Base-by-base conservation (phyloP, 2,113 vertebrate genomes). In the Terrapene triunguis region DNA sequence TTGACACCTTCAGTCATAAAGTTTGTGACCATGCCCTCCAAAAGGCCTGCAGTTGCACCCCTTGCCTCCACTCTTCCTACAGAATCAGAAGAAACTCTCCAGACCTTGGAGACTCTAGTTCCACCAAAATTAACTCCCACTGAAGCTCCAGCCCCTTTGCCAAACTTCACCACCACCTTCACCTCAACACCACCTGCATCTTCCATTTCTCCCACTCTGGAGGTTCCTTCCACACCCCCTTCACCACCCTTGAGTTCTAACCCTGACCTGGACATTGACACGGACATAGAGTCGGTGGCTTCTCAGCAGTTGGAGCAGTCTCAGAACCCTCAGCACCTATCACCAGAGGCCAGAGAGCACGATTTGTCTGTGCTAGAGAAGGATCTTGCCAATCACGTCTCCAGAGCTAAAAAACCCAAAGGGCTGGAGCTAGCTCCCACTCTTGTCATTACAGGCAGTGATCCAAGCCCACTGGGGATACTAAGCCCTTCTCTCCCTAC, bases 401-500 rank as follows among this genome's bases (percentile, higher is more conserved):
- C 98, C 65, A 99, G 99, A 82, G 98, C 98, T 3, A 99, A 99
- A 95, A 99, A 99, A 55, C 99, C 99, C 59, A 99, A 99, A 97
- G 98, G 99, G 79, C 96, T 99, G 96, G 99, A 99, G 97, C 97
- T 99, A 97, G 99, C 99, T 1, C 99, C 99, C 1, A 98, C 99
- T 29, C 97, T 99, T 27, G 98, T 99, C 90, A 99, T 99, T 96
- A 99, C 99, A 2, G 97, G 99, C 96, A 99, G 99, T 0, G 99
- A 99, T 85, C 98, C 99, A 1, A 99, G 99, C 84, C 99, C 99
- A 0, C 97, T 99, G 98, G 99, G 99, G 48, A 98, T 99, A 69
- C 98, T 99, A 92, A 99, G 99, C 84, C 99, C 99, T 10, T 99
- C 99, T 4, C 98, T 99, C 59, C 99, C 99, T 0, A 99, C 99